Evolutionary conservation across 2,888 invertebrate genomes (phyloP), one percentile per base, ranked within the genome.

Genomic region (Microplitis manilae): DNA sequence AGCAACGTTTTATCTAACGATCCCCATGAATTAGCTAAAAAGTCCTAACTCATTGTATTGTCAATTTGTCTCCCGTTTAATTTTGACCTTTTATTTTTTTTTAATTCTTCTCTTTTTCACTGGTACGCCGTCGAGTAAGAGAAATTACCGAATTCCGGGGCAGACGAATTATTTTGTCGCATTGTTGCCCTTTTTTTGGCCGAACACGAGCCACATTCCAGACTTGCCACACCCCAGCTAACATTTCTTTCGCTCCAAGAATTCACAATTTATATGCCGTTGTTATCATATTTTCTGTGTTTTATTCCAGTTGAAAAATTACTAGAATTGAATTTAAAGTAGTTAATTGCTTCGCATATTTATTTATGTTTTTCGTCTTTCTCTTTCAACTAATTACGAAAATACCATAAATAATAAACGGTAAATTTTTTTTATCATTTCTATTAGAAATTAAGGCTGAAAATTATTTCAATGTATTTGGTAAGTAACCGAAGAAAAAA

Each of bases 111-210:
- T 71, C 8, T 60, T 41, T 71, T 61, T 39, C 6, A 8, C 39
- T 60, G 8, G 38, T 30, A 30, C 30, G 30, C 30, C 5, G 41
- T 8, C 75, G 20, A 9, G 62, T 39, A 40, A 74, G 75, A 75
- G 67, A 75, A 78, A 80, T 79, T 78, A 80, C 73, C 61, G 64
- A 75, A 80, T 78, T 78, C 77, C 79, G 40, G 61, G 77, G 75
- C 68, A 75, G 75, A 69, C 77, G 73, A 75, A 80, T 80, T 79
- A 78, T 61, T 77, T 73, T 68, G 73, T 73, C 75, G 61, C 75
- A 70, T 75, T 78, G 75, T 75, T 75, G 64, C 59, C 67, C 69
- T 75, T 69, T 75, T 68, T 75, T 59, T 62, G 62, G 62, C 38
- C 20, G 20, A 73, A 75, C 61, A 68, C 72, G 62, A 41, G 50